Percentiles rank a stretch among this genome's conserved stretches.
Evolutionary conservation across 2,113 vertebrate species (phyloP).

Genomic region (Seriola dumerili): DNA sequence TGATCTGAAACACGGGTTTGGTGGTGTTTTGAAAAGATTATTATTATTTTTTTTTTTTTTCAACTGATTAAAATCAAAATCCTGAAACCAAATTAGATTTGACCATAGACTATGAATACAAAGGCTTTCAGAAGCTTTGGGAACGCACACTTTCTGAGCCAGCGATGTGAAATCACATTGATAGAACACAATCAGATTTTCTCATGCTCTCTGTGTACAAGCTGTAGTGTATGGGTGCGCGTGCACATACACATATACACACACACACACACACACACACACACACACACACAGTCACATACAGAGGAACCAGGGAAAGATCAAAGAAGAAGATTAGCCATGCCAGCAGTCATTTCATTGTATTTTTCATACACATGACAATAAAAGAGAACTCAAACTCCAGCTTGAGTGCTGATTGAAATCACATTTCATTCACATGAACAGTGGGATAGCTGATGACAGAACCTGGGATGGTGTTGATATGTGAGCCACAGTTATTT

Average conservation of each 20-base stretch:
- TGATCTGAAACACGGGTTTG: conserved; percentile 32
- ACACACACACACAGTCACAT: not conserved
- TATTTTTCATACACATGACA: conserved; percentile 33
- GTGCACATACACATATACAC: too few species aligned
- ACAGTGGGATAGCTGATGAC: conserved; percentile 16
- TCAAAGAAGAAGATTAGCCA: conserved; percentile 42
- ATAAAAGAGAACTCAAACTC: conserved; percentile 46
- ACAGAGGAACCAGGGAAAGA: not conserved
- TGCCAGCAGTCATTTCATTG: conserved; percentile 31
- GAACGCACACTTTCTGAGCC: conserved; percentile 22
- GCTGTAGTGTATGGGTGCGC: not conserved
- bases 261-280: not conserved
- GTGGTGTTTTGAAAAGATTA: conserved; percentile 11
- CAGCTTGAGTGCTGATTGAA: conserved; percentile 45
- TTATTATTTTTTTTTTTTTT: not conserved
- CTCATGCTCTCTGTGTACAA: conserved; percentile 10
- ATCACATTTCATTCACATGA: conserved; percentile 39
- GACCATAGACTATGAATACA: conserved; percentile 22
- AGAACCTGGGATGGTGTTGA: not conserved
- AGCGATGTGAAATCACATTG: conserved; percentile 44
- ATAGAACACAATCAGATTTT: conserved; percentile 42
- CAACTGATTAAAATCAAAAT: conserved; percentile 49
- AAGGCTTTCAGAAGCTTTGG: conserved; percentile 10
- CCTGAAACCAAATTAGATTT: conserved; percentile 51
- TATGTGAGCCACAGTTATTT: conserved; percentile 19